Evolutionary conservation across 2,797 vertebrate genomes (phyloP).

Genomic region (Brachyrhaphis roseni): DNA sequence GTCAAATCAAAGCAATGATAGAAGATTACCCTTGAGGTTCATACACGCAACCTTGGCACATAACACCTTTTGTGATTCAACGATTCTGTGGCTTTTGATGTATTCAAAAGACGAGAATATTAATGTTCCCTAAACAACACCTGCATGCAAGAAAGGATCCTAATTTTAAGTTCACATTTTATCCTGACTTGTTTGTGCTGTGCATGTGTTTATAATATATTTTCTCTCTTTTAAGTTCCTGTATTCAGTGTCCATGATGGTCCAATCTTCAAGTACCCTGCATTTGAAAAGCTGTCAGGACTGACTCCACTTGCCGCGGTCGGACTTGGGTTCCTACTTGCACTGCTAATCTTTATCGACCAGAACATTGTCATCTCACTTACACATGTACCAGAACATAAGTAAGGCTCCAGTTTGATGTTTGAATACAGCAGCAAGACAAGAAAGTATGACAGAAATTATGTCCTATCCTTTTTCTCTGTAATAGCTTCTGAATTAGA

Average conservation of each 20-base stretch:
- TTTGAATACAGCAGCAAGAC: background rate
- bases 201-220: background rate
- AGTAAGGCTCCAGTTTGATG: conserved; percentile 72
- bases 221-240: conserved; percentile 62
- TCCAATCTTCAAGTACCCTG: conserved; percentile 84
- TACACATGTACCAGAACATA: conserved; percentile 92
- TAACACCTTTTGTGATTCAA: conserved; percentile 15
- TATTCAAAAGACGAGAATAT: conserved; percentile 16
- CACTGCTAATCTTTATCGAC: conserved; percentile 95
- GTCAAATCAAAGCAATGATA: conserved; percentile 26
- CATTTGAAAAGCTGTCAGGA: conserved; percentile 83
- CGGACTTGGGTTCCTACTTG: conserved; percentile 90
- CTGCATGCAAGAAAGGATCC: background rate
- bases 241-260: conserved; percentile 85
- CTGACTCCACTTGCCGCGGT: conserved; percentile 84
- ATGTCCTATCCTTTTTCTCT: background rate
- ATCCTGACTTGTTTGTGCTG: background rate
- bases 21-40: conserved; percentile 37
- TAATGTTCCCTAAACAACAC: conserved; percentile 24
- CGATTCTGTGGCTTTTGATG: conserved; percentile 8
- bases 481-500: conserved; percentile 11
- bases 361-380: conserved; percentile 96
- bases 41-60: conserved; percentile 33
- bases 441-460: background rate
- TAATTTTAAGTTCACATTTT: background rate